Conservation (phyloP, 2,113 vertebrate genomes). For the Redunca redunca region DNA sequence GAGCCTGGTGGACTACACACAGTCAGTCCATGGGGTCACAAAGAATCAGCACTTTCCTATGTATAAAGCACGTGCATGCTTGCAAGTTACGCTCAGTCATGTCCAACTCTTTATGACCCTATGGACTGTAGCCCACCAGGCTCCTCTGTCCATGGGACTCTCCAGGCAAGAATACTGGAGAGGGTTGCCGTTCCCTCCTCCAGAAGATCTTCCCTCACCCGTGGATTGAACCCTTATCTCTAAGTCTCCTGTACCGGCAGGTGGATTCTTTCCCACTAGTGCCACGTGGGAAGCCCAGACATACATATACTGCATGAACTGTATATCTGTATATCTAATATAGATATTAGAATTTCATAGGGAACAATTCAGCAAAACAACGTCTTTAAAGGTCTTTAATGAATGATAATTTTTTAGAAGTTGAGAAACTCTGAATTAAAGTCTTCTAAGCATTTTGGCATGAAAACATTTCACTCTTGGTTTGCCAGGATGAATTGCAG, state of each 20-base stretch:
- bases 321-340: neutral
- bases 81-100: neutral
- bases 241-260: neutral
- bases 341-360: neutral
- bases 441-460: neutral
- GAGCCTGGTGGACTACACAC: neutral
- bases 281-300: neutral
- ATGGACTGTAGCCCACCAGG: neutral
- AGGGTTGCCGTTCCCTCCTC: neutral
- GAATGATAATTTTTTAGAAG: neutral
- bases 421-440: conserved; percentile 18
- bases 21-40: neutral
- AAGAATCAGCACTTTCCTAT: neutral
- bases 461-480: neutral
- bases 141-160: neutral
- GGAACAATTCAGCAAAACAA: neutral
- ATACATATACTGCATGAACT: neutral
- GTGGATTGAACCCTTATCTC: neutral
- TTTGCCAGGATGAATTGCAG: neutral
- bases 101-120: neutral
- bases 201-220: neutral
- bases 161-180: neutral
- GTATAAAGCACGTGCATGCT: neutral
- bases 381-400: neutral
- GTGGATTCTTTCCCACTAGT: neutral